phyloP scores from a whole-genome alignment of 2,113 vertebrate species.

The Neodon shergylaensis region DNA sequence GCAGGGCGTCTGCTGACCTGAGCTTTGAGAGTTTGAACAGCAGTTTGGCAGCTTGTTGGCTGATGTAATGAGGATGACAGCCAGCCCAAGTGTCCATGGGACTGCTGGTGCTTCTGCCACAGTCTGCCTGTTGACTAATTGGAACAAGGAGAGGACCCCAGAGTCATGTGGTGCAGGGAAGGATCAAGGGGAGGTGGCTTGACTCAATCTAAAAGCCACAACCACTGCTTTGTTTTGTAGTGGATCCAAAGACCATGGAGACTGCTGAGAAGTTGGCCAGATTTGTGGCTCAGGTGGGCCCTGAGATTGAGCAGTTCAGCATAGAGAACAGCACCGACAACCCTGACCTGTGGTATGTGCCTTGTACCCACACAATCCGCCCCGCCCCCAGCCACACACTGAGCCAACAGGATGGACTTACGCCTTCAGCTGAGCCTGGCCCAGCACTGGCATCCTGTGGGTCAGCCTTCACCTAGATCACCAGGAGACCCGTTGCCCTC shows the following conservation, averaged over 20 bases:
- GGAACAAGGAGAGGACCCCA: not conserved
- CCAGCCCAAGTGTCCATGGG: not conserved
- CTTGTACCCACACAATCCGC: not conserved
- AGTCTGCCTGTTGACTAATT: not conserved
- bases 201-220: no score
- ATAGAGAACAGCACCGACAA: constrained; percentile 88
- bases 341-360: constrained; percentile 88
- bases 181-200: not conserved
- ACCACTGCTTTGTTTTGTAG: constrained; percentile 74
- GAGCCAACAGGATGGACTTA: not conserved
- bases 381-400: not conserved
- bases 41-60: not conserved
- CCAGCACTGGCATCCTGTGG: not conserved
- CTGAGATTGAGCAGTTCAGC: constrained; percentile 89
- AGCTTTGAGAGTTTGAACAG: not conserved
- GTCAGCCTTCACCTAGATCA: not conserved
- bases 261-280: constrained; percentile 87
- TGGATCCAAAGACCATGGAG: constrained; percentile 86
- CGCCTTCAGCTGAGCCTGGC: not conserved
- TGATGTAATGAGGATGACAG: not conserved
- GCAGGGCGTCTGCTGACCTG: not conserved
- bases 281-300: constrained; percentile 88
- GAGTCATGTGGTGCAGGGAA: not conserved
- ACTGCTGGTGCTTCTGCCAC: not conserved
- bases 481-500: not conserved